Percentiles rank a stretch among this genome's conserved stretches.
phyloP scores from a whole-genome alignment of 2,888 invertebrate species.

The Nudaria mundana region DNA sequence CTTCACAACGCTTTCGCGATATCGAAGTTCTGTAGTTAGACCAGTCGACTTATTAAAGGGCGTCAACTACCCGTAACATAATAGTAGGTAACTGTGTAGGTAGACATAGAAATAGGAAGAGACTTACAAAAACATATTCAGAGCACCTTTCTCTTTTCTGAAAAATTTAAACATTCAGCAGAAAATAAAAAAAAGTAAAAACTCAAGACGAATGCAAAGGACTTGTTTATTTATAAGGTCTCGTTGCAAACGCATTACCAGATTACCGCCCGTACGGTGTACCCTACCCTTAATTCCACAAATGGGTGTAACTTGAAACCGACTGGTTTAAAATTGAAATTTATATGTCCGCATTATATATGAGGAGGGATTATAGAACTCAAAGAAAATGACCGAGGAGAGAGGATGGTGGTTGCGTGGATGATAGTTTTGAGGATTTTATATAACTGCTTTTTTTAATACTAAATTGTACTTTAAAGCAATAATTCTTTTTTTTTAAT shows the following conservation, averaged over 20 bases:
- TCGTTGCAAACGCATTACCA: slow-evolving; percentile 59
- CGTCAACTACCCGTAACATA: too few relatives aligned
- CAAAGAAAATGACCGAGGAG: slow-evolving; percentile 39
- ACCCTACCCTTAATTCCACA: slow-evolving; percentile 63
- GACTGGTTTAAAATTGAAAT: slow-evolving; percentile 78
- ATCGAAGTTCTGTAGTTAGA: too few relatives aligned
- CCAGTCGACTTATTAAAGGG: too few relatives aligned
- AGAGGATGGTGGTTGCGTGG: slow-evolving; percentile 16
- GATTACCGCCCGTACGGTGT: slow-evolving; percentile 41
- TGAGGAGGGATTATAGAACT: slow-evolving; percentile 61
- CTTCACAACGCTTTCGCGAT: too few relatives aligned
- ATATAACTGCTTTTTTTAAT: not conserved
- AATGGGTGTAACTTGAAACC: slow-evolving; percentile 75
- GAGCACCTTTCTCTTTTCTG: not conserved
- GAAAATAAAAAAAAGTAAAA: slow-evolving; percentile 11
- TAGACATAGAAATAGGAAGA: not conserved
- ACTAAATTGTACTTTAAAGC: too few relatives aligned
- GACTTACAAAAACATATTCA: not conserved
- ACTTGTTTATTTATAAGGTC: slow-evolving; percentile 55
- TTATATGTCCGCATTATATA: slow-evolving; percentile 78
- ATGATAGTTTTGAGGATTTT: slow-evolving; percentile 8
- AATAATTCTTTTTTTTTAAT: too few relatives aligned
- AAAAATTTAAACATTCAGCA: slow-evolving; percentile 3
- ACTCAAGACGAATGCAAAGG: slow-evolving; percentile 31
- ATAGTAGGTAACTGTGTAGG: too few relatives aligned